Evolutionary conservation across 2,888 invertebrate species (phyloP).

Genomic region (Watsonalla binaria): DNA sequence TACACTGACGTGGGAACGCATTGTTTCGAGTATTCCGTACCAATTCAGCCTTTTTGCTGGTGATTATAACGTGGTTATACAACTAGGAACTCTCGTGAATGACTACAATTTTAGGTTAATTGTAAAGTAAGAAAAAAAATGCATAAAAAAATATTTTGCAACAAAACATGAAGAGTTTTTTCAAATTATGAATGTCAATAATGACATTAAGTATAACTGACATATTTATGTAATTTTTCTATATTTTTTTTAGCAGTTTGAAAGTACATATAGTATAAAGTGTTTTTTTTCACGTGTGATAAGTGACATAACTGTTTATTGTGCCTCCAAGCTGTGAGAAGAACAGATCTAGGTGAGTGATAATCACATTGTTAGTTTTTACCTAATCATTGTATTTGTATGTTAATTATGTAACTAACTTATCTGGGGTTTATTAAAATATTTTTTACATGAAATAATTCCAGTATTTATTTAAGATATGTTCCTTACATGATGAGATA

Average conservation of each 20-base stretch:
- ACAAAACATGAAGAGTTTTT: neutral
- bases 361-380: conserved; percentile 11
- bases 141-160: neutral
- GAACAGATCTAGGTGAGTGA: conserved; percentile 42
- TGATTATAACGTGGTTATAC: conserved; percentile 49
- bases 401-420: neutral
- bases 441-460: too few species aligned
- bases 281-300: conserved; percentile 24
- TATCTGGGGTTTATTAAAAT: too few species aligned
- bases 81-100: conserved; percentile 28
- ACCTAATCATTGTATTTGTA: conserved; percentile 22
- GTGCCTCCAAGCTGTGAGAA: conserved; percentile 36
- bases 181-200: neutral
- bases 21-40: conserved; percentile 28
- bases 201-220: conserved; percentile 2
- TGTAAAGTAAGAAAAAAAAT: too few species aligned
- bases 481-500: too few species aligned
- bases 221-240: neutral
- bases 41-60: neutral
- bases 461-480: too few species aligned
- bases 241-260: conserved; percentile 26
- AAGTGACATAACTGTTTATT: conserved; percentile 42
- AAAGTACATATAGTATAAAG: conserved; percentile 31
- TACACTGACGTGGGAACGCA: conserved; percentile 43
- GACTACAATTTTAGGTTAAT: neutral